These are phyloP conservation scores for Oceanodroma tethys DNA, from an alignment of 2,113 vertebrate species.

Conservation along the genomic window DNA sequence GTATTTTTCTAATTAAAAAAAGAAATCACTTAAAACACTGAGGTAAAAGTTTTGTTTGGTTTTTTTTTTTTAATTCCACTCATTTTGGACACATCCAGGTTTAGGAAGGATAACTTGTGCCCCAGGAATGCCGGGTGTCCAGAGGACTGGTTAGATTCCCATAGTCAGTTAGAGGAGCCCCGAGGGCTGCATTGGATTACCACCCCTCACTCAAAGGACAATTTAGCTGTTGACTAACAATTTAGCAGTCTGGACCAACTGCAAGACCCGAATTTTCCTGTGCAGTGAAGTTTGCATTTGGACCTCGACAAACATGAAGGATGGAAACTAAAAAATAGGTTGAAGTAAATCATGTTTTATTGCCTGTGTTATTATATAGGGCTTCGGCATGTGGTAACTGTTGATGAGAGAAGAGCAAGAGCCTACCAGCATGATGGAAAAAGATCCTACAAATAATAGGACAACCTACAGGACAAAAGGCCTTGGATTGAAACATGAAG, in stretches of 20 bases:
- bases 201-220: background rate
- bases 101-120: background rate
- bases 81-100: background rate
- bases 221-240: background rate
- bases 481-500: background rate
- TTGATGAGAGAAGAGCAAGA: background rate
- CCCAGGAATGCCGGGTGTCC: background rate
- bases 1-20: background rate
- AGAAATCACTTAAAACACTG: background rate
- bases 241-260: background rate
- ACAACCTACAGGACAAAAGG: background rate
- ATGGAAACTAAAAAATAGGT: background rate
- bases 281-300: background rate
- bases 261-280: background rate
- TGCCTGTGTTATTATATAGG: background rate
- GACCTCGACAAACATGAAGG: background rate
- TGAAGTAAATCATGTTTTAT: background rate
- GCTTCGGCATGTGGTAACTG: accelerated
- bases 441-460: background rate
- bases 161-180: background rate
- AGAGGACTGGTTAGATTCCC: background rate
- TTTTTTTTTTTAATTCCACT: background rate
- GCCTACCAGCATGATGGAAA: background rate
- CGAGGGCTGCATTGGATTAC: background rate
- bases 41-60: background rate